A percentile compares a stretch with the other conserved stretches of the same genome.
These are phyloP conservation scores for Alloplasta piceator DNA, from an alignment of 2,888 invertebrate genomes.

Conservation along the genomic window DNA sequence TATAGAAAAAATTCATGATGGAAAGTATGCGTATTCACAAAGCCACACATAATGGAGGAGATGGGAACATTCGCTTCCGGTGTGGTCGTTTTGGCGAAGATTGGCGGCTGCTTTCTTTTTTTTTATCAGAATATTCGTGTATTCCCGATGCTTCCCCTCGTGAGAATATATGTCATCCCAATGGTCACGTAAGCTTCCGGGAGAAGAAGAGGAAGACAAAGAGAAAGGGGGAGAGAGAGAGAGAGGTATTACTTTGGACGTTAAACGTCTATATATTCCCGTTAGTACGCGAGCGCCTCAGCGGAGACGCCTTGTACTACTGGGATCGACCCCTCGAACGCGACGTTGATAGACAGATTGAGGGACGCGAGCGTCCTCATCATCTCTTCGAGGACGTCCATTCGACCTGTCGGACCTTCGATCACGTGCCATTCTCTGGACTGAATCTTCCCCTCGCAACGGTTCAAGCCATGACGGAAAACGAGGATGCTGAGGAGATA, in stretches of 20 bases:
- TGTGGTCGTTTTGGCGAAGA: conserved; percentile 39
- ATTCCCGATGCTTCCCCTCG: neutral
- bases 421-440: conserved; percentile 32
- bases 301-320: neutral
- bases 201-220: conserved; percentile 20
- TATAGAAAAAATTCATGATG: neutral
- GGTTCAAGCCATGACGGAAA: neutral
- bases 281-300: conserved; percentile 29
- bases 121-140: neutral
- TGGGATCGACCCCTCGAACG: neutral
- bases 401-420: conserved; percentile 17
- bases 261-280: conserved; percentile 50
- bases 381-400: neutral
- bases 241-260: conserved; percentile 11
- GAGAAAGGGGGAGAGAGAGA: neutral
- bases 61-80: neutral
- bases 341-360: conserved; percentile 44
- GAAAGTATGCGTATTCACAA: neutral
- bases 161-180: conserved; percentile 7
- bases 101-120: conserved; percentile 13
- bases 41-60: neutral
- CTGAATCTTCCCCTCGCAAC: conserved; percentile 9
- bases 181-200: conserved; percentile 18
- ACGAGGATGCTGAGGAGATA: neutral
- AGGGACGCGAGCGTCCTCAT: conserved; percentile 1